phyloP scores from a whole-genome alignment of 2,797 vertebrate species.

The Kryptopterus vitreolus region DNA sequence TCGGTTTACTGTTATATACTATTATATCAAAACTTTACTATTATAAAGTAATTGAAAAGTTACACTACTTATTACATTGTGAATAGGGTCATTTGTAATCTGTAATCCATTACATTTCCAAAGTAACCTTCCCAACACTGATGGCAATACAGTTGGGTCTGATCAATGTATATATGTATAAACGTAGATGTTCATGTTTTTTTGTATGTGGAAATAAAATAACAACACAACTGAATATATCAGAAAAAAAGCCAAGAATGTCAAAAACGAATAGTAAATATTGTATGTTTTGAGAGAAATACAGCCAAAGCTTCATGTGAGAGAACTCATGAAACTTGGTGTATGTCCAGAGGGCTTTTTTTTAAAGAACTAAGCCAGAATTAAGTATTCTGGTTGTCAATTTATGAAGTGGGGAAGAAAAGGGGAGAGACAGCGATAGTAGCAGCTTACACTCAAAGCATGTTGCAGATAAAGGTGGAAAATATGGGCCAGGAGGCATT shows the following conservation, averaged over 20 bases:
- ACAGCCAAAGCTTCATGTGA: background rate
- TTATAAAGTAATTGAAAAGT: too few relatives aligned
- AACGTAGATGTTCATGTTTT: background rate
- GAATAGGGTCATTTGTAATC: too few relatives aligned
- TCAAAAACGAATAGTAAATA: background rate
- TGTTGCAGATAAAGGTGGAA: slow-evolving; percentile 20
- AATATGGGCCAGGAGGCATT: background rate
- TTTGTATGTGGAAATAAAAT: background rate
- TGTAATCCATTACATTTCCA: too few relatives aligned
- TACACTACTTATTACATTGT: too few relatives aligned
- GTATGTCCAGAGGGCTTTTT: slow-evolving; percentile 43
- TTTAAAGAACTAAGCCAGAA: slow-evolving; percentile 46
- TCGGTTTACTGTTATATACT: too few relatives aligned
- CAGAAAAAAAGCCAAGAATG: slow-evolving; percentile 1
- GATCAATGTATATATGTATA: too few relatives aligned
- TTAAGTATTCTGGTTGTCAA: slow-evolving; percentile 51
- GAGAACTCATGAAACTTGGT: slow-evolving; percentile 34
- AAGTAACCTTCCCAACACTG: too few relatives aligned
- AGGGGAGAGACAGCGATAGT: slow-evolving; percentile 17
- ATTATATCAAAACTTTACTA: too few relatives aligned
- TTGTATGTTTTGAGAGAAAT: slow-evolving; percentile 26
- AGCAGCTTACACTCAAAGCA: background rate
- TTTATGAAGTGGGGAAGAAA: slow-evolving; percentile 30
- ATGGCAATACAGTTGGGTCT: too few relatives aligned
- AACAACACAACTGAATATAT: background rate